Evolutionary conservation across 2,888 invertebrate species (phyloP), one percentile per base, ranked within the genome.

Genomic region (Serrognathus titanus): DNA sequence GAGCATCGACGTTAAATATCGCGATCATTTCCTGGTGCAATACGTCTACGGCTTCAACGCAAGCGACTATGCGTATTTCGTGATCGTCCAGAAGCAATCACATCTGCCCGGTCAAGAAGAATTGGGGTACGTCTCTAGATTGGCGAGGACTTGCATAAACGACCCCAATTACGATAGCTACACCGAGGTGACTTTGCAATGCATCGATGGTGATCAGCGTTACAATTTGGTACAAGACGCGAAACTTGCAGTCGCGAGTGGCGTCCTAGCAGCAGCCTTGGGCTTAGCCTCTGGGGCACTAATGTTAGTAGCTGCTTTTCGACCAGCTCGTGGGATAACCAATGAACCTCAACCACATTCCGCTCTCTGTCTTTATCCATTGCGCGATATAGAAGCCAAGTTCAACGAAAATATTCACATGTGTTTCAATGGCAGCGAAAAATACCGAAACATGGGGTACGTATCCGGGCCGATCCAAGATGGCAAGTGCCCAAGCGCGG

Each of bases 11-110:
- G 94, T 94, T 45, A 94, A 94, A 76, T 94, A 94, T 78, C 86
- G 94, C 65, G 95, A 95, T 80, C 93, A 94, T 75, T 97, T 95
- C 79, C 84, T 95, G 63, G 96, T 98, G 65, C 90, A 94, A 84
- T 98, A 98, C 79, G 87, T 97, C 51, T 95, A 95, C 79, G 97
- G 97, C 55, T 98, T 98, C 77, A 92, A 94, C 77, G 92, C 94
- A 50, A 93, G 91, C 72, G 92, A 93, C 69, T 97, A 93, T 80
- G 95, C 96, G 24, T 98, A 98, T 77, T 97, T 98, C 80, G 88
- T 96, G 57, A 85, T 96, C 58, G 93, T 97, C 45, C 97, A 98
- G 76, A 94, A 94, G 76, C 90, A 92, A 76, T 94, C 93, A 6
- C 91, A 93, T 73, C 81, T 94, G 58, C 90, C 90, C 55, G 90